These are phyloP conservation scores for Drosophila kepulauana DNA, from an alignment of 1,140 invertebrate species.

Conservation along the genomic window DNA sequence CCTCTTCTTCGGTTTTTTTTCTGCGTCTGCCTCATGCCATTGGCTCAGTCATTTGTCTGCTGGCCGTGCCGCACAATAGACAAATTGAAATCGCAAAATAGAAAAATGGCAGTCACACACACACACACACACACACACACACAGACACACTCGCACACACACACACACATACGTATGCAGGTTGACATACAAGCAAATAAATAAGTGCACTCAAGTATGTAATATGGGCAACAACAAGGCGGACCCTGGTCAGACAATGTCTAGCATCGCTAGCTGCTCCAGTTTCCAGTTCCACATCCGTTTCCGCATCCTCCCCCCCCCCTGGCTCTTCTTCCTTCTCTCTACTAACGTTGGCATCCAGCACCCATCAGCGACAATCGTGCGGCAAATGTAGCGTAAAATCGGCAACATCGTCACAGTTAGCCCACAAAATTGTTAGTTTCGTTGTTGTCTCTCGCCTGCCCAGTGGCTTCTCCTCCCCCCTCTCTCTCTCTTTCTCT, in stretches of 20 bases:
- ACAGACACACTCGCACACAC: constrained; percentile 48
- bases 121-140: constrained; percentile 39
- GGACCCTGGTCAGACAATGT: constrained; percentile 58
- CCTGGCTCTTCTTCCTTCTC: background rate
- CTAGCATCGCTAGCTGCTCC: constrained; percentile 30
- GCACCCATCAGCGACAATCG: constrained; percentile 55
- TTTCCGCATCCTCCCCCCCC: background rate
- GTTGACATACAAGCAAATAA: constrained; percentile 82
- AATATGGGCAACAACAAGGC: constrained; percentile 67
- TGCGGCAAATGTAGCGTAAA: constrained; percentile 79
- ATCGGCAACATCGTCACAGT: constrained; percentile 63
- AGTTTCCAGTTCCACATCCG: constrained; percentile 39
- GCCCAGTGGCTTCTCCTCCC: constrained; percentile 26
- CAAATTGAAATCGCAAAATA: constrained; percentile 68
- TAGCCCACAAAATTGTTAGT: constrained; percentile 70
- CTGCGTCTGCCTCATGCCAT: constrained; percentile 1
- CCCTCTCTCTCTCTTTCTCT: background rate
- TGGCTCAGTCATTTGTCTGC: constrained; percentile 46
- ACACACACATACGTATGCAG: constrained; percentile 34
- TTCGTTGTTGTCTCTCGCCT: constrained; percentile 66
- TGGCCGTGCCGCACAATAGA: constrained; percentile 54
- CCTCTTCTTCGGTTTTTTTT: too few relatives aligned
- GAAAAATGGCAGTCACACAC: constrained; percentile 64
- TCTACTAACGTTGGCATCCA: background rate
- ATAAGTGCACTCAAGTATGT: constrained; percentile 83